phyloP scores from a whole-genome alignment of 2,797 vertebrate species.

The Dromococcyx pavoninus region DNA sequence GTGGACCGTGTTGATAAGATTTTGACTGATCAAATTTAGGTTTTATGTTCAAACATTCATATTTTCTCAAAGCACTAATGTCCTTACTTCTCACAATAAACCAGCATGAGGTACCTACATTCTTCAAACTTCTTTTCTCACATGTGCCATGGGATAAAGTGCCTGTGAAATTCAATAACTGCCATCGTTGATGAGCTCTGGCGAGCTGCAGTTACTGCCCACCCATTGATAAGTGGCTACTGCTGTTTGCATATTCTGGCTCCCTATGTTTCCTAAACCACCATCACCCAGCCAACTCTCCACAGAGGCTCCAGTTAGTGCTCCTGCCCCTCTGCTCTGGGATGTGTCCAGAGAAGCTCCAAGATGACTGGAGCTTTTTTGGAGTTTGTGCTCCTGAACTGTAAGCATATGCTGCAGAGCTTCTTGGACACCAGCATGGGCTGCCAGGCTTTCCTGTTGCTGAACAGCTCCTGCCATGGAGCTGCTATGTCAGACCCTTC shows the following conservation, averaged over 20 bases:
- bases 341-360: too few species aligned
- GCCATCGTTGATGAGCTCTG: neutral
- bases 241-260: neutral
- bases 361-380: too few species aligned
- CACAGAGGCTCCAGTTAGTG: too few species aligned
- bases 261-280: neutral
- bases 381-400: too few species aligned
- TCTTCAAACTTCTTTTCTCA: neutral
- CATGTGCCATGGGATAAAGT: neutral
- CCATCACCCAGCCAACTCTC: neutral
- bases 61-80: neutral
- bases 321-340: too few species aligned
- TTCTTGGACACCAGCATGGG: neutral
- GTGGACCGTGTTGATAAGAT: neutral
- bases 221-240: neutral
- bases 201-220: neutral
- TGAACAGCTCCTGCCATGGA: fast-evolving
- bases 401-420: neutral
- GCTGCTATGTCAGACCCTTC: neutral
- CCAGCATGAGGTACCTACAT: neutral
- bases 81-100: neutral
- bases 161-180: neutral
- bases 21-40: neutral
- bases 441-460: neutral
- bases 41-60: neutral